Base-by-base conservation (phyloP, 1,140 invertebrate species). In the Druon quercuslanigerum region DNA sequence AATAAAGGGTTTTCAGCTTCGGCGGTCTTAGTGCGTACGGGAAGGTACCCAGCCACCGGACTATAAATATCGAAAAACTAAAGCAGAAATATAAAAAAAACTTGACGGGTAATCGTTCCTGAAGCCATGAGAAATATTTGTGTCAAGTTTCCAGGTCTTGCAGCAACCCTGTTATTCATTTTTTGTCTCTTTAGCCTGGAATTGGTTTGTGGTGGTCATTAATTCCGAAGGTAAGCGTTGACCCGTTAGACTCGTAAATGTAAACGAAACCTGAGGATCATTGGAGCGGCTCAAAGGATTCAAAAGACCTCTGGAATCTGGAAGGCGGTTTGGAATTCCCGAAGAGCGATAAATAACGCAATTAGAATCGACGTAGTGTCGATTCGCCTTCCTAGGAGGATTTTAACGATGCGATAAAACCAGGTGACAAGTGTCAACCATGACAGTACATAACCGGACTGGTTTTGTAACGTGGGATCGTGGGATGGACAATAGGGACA, bases 371-470 rank as follows among this genome's bases (percentile, higher is more conserved):
- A 33, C 75, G 78, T 83, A 82, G 82, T 84, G 83, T 88, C 87
- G 85, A 89, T 90, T 85, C 75, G 79, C 77, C 73, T 77, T 70
- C 72, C 51, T 16, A 20, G 57, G 50, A 88, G 79, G 73, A 81
- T 79, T 88, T 90, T 90, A 89, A 90, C 88, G 89, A 89, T 77
- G 81, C 83, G 86, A 90, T 90, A 89, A 90, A 90, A 90, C 85
- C 85, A 72, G 82, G 86, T 87, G 88, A 90, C 88, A 89, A 90
- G 88, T 90, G 88, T 90, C 88, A 90, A 82, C 78, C 66, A 40
- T 75, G 51, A 40, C 75, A 76, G 76, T 80, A 80, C 78, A 80
- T 81, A 82, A 78, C 66, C 71, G 60, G 81, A 84, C 79, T 79
- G 81, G 83, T 84, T 82, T 81, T 71, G 20, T 66, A 40, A 40